Conservation (phyloP, 2,888 invertebrate species). For the Tipula lateralis region DNA sequence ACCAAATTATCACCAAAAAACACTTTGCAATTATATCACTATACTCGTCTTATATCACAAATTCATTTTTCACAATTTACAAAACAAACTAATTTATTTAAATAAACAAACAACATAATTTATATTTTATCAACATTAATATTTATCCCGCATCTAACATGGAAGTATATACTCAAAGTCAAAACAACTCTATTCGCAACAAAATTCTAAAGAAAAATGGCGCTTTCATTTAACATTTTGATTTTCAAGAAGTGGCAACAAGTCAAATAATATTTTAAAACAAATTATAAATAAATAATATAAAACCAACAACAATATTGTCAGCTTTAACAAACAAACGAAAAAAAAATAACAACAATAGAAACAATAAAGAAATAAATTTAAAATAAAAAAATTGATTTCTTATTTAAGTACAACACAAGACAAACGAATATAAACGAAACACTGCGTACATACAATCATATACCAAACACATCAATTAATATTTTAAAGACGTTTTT, state of each 20-base stretch:
- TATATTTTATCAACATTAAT: neutral
- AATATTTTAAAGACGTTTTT: neutral
- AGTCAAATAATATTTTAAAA: constrained; percentile 20
- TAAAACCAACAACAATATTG: neutral
- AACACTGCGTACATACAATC: neutral
- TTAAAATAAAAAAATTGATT: constrained; percentile 28
- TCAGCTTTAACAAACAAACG: neutral
- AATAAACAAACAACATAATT: neutral
- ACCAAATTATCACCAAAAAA: neutral
- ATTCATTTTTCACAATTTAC: neutral
- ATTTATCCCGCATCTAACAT: neutral
- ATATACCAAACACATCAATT: neutral
- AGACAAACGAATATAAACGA: neutral
- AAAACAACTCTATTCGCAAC: constrained; percentile 28
- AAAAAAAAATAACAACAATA: neutral
- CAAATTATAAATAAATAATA: neutral
- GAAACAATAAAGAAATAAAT: constrained; percentile 4
- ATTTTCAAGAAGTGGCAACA: neutral
- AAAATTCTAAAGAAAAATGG: constrained; percentile 30
- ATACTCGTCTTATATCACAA: neutral
- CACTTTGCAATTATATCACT: neutral
- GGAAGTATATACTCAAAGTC: no score
- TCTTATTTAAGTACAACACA: neutral
- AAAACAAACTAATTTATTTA: neutral
- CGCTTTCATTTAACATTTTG: neutral